Base-by-base conservation (phyloP, 2,888 invertebrate species). In the Myopa tessellatipennis region DNA sequence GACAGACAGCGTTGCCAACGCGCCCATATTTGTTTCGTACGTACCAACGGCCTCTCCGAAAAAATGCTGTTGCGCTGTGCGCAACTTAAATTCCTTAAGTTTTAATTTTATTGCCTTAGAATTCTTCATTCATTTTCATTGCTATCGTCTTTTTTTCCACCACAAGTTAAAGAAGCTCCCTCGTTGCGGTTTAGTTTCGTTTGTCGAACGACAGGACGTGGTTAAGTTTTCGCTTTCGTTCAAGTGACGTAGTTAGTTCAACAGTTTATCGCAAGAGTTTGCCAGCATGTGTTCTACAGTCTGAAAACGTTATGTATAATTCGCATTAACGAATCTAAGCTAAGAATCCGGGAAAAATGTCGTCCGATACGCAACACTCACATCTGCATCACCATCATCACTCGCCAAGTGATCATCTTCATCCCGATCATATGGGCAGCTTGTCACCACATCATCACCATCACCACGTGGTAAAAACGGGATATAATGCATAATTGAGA, bases 391-490 rank as follows among this genome's bases (percentile, higher is more conserved):
- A 85, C 82, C 88, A 86, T 69, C 88, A 88, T 81, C 85, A 85
- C 70, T 80, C 84, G 78, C 83, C 83, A 45, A 80, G 82, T n/a
- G 82, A 84, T 18, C 83, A 83, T 79, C 70, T 80, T 26, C 26
- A 26, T 26, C 83, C 84, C 80, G 82, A 84, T 18, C 83, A 83
- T 79, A 69, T 80, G 61, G 79, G 82, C 26, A 86, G 85, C 71
- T 74, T 87, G 38, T 89, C 90, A 34, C 87, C 87, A 26, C 88
- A 87, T 83, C 88, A 86, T 69, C 87, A 81, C 18, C 86, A 80
- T 36, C 86, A 86, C 82, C 86, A 87, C 82, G 83, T 86, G 85
- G 88, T 89, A 85, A 78, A 82, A 10, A 71, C 7, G 34, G 65
- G 52, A 40, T 18, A 7, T n/a, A 36, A 34, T 1, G 18, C 26